phyloP scores from a whole-genome alignment of 1,140 invertebrate genomes.

The Callitettix versicolor region DNA sequence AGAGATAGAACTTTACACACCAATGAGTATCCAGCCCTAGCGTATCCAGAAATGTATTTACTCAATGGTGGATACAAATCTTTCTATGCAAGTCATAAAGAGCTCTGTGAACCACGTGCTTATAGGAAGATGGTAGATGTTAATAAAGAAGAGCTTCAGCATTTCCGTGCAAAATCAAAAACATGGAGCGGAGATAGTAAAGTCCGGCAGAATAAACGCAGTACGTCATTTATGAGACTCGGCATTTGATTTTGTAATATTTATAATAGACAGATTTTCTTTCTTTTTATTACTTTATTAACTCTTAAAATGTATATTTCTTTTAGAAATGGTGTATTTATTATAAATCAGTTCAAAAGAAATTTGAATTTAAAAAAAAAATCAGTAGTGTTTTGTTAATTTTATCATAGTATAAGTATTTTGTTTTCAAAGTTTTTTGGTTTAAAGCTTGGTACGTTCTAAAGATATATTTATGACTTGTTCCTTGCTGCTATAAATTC shows the following conservation, averaged over 20 bases:
- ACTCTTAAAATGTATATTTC: no score
- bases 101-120: conserved; percentile 61
- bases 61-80: conserved; percentile 88
- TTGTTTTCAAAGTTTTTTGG: no score
- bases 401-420: no score
- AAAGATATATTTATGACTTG: no score
- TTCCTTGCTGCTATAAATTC: no score
- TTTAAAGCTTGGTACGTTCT: no score
- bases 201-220: neutral
- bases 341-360: no score
- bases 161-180: conserved; percentile 68
- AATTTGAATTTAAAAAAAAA: no score
- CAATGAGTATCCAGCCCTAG: conserved; percentile 73
- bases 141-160: conserved; percentile 57
- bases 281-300: no score
- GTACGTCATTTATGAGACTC: conserved; percentile 6
- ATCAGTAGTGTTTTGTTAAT: no score
- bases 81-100: conserved; percentile 65
- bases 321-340: no score
- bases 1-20: conserved; percentile 73
- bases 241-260: neutral
- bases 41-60: conserved; percentile 92
- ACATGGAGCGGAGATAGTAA: conserved; percentile 22
- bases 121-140: conserved; percentile 74
- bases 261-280: neutral